These are phyloP conservation scores for Petrocephalus sullivani DNA, from an alignment of 2,797 vertebrate genomes.

Conservation along the genomic window DNA sequence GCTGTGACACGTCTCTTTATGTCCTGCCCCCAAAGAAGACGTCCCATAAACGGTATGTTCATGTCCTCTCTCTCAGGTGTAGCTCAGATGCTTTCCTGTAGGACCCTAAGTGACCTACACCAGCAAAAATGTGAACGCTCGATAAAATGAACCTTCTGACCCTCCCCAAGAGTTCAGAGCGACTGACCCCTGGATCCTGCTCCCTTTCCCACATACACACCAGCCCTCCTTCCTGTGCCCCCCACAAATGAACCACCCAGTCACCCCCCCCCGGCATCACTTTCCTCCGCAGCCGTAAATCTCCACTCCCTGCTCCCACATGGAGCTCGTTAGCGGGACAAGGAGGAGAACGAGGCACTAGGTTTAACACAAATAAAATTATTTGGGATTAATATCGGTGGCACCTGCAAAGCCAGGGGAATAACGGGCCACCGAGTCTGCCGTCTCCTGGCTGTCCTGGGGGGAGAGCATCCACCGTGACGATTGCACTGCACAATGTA, in stretches of 20 bases:
- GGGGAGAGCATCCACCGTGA: background rate
- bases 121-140: background rate
- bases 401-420: background rate
- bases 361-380: conserved; percentile 67
- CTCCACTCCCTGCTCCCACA: conserved; percentile 46
- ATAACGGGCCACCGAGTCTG: background rate
- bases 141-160: conserved; percentile 11
- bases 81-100: background rate
- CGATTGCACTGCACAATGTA: background rate
- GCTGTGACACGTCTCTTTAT: background rate
- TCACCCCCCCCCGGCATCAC: background rate
- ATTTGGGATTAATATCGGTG: conserved; percentile 43
- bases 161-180: background rate
- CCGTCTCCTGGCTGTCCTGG: background rate
- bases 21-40: background rate
- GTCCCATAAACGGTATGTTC: background rate
- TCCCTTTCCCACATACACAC: background rate
- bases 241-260: background rate
- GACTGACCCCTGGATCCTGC: background rate
- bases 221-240: background rate
- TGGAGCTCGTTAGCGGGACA: conserved; percentile 58
- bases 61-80: background rate
- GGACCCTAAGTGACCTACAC: background rate
- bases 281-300: conserved; percentile 50
- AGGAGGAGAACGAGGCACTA: conserved; percentile 48